Conservation (phyloP, 2,888 invertebrate genomes). For the Alloplasta piceator region DNA sequence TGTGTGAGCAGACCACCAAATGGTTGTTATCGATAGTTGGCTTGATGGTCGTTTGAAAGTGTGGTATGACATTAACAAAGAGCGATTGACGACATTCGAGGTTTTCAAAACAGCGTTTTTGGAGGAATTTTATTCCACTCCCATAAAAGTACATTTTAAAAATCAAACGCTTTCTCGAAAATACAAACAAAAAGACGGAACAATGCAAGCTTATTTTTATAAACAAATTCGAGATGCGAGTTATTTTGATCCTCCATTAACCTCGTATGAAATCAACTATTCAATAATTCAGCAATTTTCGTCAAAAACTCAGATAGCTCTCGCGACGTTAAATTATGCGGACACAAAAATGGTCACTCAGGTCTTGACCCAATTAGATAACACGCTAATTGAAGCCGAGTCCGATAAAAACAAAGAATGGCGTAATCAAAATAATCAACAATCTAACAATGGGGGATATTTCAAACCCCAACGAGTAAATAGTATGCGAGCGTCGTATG, state of each 20-base stretch:
- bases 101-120: conserved; percentile 27
- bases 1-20: conserved; percentile 7
- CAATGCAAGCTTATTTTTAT: conserved; percentile 41
- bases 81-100: conserved; percentile 24
- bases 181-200: conserved; percentile 38
- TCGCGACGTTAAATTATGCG: conserved; percentile 51
- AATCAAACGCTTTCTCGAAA: conserved; percentile 10
- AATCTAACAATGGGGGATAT: neutral
- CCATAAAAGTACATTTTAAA: conserved; percentile 40
- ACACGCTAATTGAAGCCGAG: conserved; percentile 8
- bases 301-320: conserved; percentile 35
- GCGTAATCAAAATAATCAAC: conserved; percentile 7
- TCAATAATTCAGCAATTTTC: conserved; percentile 59
- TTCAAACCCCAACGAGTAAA: conserved; percentile 1
- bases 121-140: conserved; percentile 45
- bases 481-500: neutral
- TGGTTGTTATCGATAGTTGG: conserved; percentile 30
- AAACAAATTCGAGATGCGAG: conserved; percentile 32
- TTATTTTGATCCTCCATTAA: conserved; percentile 37
- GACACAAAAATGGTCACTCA: conserved; percentile 44
- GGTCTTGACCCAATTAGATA: conserved; percentile 54
- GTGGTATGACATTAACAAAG: conserved; percentile 32
- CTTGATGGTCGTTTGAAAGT: conserved; percentile 38
- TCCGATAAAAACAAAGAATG: conserved; percentile 16
- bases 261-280: conserved; percentile 39